Conservation (phyloP, 2,888 invertebrate genomes). For the Anarsia innoxiella region DNA sequence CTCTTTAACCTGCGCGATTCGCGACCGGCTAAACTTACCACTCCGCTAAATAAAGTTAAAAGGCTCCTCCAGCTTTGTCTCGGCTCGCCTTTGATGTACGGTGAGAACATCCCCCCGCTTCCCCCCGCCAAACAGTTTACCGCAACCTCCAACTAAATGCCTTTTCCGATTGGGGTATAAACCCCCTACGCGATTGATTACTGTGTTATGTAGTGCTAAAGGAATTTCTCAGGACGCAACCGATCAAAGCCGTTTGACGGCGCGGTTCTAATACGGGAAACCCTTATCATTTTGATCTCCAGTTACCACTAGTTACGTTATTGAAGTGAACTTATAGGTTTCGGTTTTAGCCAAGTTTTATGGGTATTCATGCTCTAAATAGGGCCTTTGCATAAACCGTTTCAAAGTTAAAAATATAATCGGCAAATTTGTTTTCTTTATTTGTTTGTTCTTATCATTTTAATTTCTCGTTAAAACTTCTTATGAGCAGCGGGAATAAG, state of each 20-base stretch:
- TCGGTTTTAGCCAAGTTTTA: slow-evolving; percentile 11
- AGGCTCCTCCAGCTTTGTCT: slow-evolving; percentile 74
- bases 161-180: slow-evolving; percentile 61
- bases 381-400: no score
- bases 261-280: slow-evolving; percentile 37
- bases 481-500: no score
- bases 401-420: no score
- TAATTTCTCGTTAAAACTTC: no score
- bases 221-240: slow-evolving; percentile 59
- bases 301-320: slow-evolving; percentile 28
- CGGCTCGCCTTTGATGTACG: slow-evolving; percentile 70
- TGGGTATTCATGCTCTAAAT: no score
- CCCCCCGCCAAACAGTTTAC: slow-evolving; percentile 59
- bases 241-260: slow-evolving; percentile 61
- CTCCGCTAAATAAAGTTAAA: slow-evolving; percentile 76
- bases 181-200: slow-evolving; percentile 56
- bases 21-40: slow-evolving; percentile 76
- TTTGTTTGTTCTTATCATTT: no score
- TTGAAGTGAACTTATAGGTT: slow-evolving; percentile 16
- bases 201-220: slow-evolving; percentile 47
- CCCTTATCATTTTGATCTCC: slow-evolving; percentile 50
- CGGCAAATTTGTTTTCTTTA: no score
- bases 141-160: slow-evolving; percentile 71
- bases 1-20: slow-evolving; percentile 75
- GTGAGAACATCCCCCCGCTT: slow-evolving; percentile 30